Percentiles rank a stretch among this genome's conserved stretches.
phyloP scores from a whole-genome alignment of 1,140 invertebrate genomes.

The Maniola jurtina region DNA sequence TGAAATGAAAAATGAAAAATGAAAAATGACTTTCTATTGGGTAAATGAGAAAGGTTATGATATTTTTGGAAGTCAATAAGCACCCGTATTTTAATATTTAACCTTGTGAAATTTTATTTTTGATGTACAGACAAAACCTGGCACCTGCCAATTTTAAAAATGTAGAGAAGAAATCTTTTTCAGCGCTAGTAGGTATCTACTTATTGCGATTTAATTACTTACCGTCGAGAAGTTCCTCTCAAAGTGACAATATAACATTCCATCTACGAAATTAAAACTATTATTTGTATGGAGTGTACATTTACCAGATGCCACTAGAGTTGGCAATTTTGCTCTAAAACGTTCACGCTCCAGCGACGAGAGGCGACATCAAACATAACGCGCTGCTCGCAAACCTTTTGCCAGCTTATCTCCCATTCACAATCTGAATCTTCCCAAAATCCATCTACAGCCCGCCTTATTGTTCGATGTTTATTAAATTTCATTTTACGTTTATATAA shows the following conservation, averaged over 20 bases:
- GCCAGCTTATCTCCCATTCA: constrained; percentile 75
- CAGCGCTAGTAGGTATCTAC: not conserved
- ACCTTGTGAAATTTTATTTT: no score
- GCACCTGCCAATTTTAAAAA: no score
- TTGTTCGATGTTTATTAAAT: constrained; percentile 77
- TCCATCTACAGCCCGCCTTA: constrained; percentile 61
- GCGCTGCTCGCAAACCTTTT: constrained; percentile 71
- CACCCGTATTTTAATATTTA: no score
- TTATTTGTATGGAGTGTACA: constrained; percentile 65
- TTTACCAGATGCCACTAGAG: constrained; percentile 73
- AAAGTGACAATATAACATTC: constrained; percentile 37
- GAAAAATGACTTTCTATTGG: no score
- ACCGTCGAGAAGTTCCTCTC: not conserved
- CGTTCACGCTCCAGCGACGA: constrained; percentile 72
- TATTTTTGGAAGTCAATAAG: no score
- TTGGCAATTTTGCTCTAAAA: constrained; percentile 72
- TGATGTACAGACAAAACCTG: no score
- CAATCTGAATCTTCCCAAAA: constrained; percentile 70
- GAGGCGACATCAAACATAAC: constrained; percentile 75
- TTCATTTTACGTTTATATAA: constrained; percentile 77
- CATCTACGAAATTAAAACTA: constrained; percentile 76
- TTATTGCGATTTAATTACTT: constrained; percentile 14
- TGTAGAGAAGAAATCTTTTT: not conserved
- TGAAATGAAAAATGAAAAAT: no score
- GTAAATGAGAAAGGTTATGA: no score